Percentiles rank a stretch among this genome's conserved stretches.
Evolutionary conservation across 30 jellyfish, hydroid and myxozoan species (phyloP).

Genomic region (Chironex yamaguchii): DNA sequence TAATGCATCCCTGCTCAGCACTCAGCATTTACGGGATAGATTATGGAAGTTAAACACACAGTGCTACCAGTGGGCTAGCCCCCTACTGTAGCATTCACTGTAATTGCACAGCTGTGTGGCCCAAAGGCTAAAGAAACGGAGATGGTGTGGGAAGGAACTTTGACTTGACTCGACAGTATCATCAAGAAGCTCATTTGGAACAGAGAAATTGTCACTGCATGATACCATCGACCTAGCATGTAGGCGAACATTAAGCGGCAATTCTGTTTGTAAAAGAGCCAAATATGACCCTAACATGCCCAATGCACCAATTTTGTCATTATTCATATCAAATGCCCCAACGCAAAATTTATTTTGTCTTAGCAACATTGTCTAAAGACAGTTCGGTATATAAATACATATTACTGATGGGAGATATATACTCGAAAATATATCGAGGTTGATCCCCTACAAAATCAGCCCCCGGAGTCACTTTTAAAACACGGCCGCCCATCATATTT

Average conservation of each 20-base stretch:
- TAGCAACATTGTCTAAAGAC: neutral
- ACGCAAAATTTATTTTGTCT: neutral
- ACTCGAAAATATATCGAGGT: conserved; percentile 31
- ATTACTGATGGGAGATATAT: conserved; percentile 33
- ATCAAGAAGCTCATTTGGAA: neutral
- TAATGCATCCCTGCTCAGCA: too few relatives aligned
- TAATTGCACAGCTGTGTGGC: too few relatives aligned
- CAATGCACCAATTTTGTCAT: neutral
- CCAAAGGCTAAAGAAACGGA: too few relatives aligned
- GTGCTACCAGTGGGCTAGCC: too few relatives aligned
- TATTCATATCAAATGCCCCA: neutral
- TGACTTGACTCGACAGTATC: neutral
- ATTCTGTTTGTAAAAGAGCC: neutral
- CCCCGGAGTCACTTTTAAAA: conserved; percentile 1
- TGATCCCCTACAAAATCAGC: conserved; percentile 25
- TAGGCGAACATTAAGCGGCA: neutral
- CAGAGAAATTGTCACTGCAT: neutral
- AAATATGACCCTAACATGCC: neutral
- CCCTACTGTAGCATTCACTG: too few relatives aligned
- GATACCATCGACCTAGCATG: neutral
- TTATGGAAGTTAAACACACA: too few relatives aligned
- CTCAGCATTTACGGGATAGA: too few relatives aligned
- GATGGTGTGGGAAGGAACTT: too few relatives aligned
- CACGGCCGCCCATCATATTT: conserved; percentile 28
- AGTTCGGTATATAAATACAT: neutral